A percentile compares a stretch with the other conserved stretches of the same genome.
phyloP scores from a whole-genome alignment of 2,888 invertebrate species.

The Hedya salicella region DNA sequence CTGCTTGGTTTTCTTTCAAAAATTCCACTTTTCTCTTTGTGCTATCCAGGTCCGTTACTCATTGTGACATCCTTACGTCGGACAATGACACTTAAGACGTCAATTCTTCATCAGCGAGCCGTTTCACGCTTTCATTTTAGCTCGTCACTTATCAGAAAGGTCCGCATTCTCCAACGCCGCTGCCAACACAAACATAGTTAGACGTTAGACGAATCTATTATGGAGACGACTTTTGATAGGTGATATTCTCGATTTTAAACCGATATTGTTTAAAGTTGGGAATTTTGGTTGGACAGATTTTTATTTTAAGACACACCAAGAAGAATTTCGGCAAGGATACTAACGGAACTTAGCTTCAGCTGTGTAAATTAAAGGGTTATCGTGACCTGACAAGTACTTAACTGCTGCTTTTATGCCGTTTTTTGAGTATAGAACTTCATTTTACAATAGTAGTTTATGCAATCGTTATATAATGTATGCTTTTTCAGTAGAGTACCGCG shows the following conservation, averaged over 20 bases:
- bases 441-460: too few species aligned
- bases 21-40: too few species aligned
- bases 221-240: constrained; percentile 5
- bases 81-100: not conserved
- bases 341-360: too few species aligned
- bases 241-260: constrained; percentile 10
- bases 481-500: too few species aligned
- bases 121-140: not conserved
- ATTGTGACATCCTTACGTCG: not conserved
- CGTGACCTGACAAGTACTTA: too few species aligned
- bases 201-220: constrained; percentile 31
- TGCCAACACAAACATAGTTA: constrained; percentile 30
- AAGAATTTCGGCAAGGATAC: too few species aligned
- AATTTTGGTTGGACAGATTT: not conserved
- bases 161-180: constrained; percentile 5
- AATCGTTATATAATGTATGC: too few species aligned
- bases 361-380: too few species aligned
- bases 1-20: too few species aligned
- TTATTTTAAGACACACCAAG: not conserved
- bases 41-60: too few species aligned
- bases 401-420: too few species aligned
- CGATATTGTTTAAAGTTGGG: not conserved
- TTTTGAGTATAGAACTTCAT: too few species aligned
- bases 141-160: constrained; percentile 22
- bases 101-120: not conserved